Evolutionary conservation across 2,888 invertebrate genomes (phyloP).

Genomic region (Caenorhabditis sp.): DNA sequence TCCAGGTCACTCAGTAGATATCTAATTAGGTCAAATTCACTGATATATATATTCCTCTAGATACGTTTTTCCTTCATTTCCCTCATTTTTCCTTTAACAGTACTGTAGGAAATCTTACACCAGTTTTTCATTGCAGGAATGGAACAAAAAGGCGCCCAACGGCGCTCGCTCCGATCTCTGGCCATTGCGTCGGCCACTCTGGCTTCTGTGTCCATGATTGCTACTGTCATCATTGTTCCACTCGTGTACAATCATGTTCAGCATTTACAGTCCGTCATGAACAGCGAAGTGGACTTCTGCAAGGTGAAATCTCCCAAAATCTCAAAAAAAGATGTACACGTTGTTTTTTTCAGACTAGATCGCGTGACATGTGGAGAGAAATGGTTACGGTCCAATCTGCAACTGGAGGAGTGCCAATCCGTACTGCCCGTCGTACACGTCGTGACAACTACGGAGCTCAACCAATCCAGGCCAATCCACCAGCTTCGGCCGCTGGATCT

Average conservation of each 20-base stretch:
- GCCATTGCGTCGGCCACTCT: slow-evolving; percentile 78
- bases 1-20: slow-evolving; percentile 49
- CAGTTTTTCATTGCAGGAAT: slow-evolving; percentile 24
- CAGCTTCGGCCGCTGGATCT: slow-evolving; percentile 66
- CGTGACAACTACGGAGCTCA: slow-evolving; percentile 65
- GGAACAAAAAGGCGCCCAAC: slow-evolving; percentile 46
- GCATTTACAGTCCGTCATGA: slow-evolving; percentile 78
- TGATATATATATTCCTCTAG: slow-evolving; percentile 46
- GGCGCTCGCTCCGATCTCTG: slow-evolving; percentile 73
- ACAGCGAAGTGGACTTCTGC: slow-evolving; percentile 79
- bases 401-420: slow-evolving; percentile 60
- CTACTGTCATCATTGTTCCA: slow-evolving; percentile 78
- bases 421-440: slow-evolving; percentile 59
- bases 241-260: slow-evolving; percentile 79
- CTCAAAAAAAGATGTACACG: too few species aligned
- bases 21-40: slow-evolving; percentile 54
- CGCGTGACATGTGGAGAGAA: slow-evolving; percentile 79
- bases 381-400: slow-evolving; percentile 78
- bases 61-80: slow-evolving; percentile 37
- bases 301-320: slow-evolving; percentile 69
- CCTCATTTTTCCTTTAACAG: slow-evolving; percentile 2
- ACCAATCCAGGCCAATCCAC: slow-evolving; percentile 60
- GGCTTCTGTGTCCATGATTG: slow-evolving; percentile 73
- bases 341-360: slow-evolving; percentile 69
- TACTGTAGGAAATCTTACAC: not conserved